Evolutionary conservation across 2,888 invertebrate species (phyloP), one percentile per base, ranked within the genome.

Genomic region (Slavum lentiscoides): DNA sequence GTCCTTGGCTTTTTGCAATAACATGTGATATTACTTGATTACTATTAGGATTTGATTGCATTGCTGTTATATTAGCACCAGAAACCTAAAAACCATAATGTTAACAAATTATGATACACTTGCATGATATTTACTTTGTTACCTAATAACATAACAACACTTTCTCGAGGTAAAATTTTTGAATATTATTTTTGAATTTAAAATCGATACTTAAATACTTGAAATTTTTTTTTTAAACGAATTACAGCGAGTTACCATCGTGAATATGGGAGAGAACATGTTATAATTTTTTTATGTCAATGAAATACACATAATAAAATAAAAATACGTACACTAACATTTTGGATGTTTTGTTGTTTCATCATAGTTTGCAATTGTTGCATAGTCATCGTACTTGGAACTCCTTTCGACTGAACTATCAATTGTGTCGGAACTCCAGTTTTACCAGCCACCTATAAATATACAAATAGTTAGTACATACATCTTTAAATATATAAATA

Each of bases 321-420:
- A 61, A 61, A 61, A 9, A 72, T 59, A 83, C 87, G 87, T 82
- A 87, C 87, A 8, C 87, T 84, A 61, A 87, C 86, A 69, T 87
- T 90, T 83, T 91, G 90, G 86, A 92, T 90, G 17, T 92, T 91
- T 85, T 93, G 92, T 83, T 92, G 92, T 58, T 80, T 80, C 80
- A 80, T 80, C 80, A 80, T 80, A 68, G 93, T 89, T 85, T 93
- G 93, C 66, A 93, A 89, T 85, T 93, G 93, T 84, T 93, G 92
- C 82, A 93, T 90, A 0, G 92, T 92, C 86, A 92, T 90, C 0
- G 91, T 89, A 0, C 90, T 88, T 0, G 91, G 89, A 58, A 90
- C 83, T 4, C 89, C 88, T 84, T 91, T 91, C 72, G 90, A 73
- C 84, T 91, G 92, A 6, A 94, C 92, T 74, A 94, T 91, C 82